Evolutionary conservation across 2,113 vertebrate species (phyloP).

Genomic region (Trematomus loennbergii): DNA sequence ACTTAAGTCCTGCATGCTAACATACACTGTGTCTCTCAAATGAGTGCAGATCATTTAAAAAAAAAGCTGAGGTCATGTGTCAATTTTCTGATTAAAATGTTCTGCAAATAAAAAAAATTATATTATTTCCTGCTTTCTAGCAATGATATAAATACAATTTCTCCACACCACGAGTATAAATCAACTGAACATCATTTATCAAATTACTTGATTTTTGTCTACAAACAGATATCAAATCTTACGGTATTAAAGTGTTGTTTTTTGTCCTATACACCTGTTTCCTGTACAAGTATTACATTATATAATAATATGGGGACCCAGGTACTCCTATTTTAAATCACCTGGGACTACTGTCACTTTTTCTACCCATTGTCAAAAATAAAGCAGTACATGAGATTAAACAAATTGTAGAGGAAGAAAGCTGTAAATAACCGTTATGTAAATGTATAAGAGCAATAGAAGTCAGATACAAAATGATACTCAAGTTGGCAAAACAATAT

Average conservation of each 20-base stretch:
- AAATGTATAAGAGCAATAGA: background rate
- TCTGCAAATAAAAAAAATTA: too few relatives aligned
- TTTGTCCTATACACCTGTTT: too few relatives aligned
- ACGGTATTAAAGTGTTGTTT: too few relatives aligned
- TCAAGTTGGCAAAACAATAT: too few relatives aligned
- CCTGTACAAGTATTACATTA: too few relatives aligned
- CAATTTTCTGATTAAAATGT: background rate
- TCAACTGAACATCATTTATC: background rate
- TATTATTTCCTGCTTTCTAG: background rate
- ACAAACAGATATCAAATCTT: too few relatives aligned
- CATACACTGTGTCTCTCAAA: background rate
- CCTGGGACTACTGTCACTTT: background rate
- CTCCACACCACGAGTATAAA: background rate
- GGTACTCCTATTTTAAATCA: too few relatives aligned
- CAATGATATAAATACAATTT: background rate
- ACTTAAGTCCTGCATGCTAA: background rate
- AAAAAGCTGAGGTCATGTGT: background rate
- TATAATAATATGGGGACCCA: too few relatives aligned
- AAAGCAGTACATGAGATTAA: background rate
- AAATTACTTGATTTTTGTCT: background rate
- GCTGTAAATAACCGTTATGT: background rate
- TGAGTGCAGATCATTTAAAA: background rate
- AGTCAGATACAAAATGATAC: background rate
- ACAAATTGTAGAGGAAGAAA: background rate
- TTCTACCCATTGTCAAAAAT: background rate